Base-by-base conservation (phyloP, 1,140 invertebrate species). In the Trichogramma pretiosum region DNA sequence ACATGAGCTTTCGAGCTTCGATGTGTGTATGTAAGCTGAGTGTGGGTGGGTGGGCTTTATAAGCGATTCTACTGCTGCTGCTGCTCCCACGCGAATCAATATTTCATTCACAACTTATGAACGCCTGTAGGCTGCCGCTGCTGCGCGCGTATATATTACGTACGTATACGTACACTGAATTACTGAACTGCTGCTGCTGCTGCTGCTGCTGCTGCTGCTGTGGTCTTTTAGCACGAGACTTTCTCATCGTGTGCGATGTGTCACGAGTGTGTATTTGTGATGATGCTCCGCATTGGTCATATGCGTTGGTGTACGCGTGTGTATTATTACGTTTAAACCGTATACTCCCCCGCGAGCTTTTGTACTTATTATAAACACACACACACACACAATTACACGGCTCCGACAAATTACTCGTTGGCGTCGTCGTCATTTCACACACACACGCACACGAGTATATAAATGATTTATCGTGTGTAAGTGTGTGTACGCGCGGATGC, bases 91-190 rank as follows among this genome's bases (percentile, higher is more conserved):
- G 60, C 49, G 52, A 59, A 67, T 65, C 61, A 65, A 67, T 65
- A 65, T 61, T 65, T 65, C 58, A 64, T 67, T 67, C 62, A 64
- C 57, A 64, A 59, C 50, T 56, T 52, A n/a, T n/a, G n/a, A n/a
- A n/a, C n/a, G n/a, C n/a, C n/a, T n/a, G n/a, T n/a, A n/a, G n/a
- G n/a, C n/a, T n/a, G n/a, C n/a, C n/a, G n/a, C 39, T 48, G 52
- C 47, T 28, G 26, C 19, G 7, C 36, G 3, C 33, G 2, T 16
- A 5, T 4, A 11, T n/a, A 4, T 33, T 16, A 16, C 13, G 13
- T 33, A 11, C 16, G 13, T 5, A 11, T 33, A n/a, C 32, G 13
- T 16, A 3, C 32, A 5, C 32, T 33, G 4, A n/a, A 33, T n/a
- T 33, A 19, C 33, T 9, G 33, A 9, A n/a, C 33, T 16, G 17